A percentile compares a stretch with the other conserved stretches of the same genome.
phyloP scores from a whole-genome alignment of 2,797 vertebrate species.

The Emydoidea blandingii region DNA sequence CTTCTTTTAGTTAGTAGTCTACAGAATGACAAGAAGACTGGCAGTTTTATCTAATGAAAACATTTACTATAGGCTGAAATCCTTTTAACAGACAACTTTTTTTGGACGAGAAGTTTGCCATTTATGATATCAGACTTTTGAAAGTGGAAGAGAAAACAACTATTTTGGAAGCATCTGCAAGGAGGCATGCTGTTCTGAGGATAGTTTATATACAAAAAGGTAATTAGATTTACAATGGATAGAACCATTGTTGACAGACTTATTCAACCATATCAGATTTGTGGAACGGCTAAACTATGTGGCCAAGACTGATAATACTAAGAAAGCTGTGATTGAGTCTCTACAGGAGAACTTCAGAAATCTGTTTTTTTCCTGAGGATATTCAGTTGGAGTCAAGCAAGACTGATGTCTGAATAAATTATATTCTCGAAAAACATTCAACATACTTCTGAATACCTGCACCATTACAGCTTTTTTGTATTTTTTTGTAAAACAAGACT shows the following conservation, averaged over 20 bases:
- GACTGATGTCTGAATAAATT: constrained; percentile 7
- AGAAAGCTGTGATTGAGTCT: neutral
- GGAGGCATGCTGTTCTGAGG: neutral
- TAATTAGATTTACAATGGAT: constrained; percentile 34
- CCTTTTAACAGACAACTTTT: neutral
- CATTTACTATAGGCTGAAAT: neutral
- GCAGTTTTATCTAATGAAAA: neutral
- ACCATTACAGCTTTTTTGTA: neutral
- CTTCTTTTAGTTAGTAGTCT: neutral
- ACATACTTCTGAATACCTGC: neutral
- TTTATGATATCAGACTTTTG: neutral
- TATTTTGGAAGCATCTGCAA: neutral
- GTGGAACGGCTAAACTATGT: neutral
- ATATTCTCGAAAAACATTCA: neutral
- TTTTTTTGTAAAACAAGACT: neutral
- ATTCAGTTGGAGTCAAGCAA: constrained; percentile 12
- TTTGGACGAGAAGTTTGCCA: neutral
- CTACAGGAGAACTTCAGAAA: constrained; percentile 18
- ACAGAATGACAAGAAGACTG: neutral
- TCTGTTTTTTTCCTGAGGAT: neutral
- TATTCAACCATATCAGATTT: neutral
- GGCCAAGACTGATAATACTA: constrained; percentile 1
- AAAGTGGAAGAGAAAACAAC: constrained; percentile 16
- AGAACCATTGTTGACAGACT: constrained; percentile 5
- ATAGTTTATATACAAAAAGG: constrained; percentile 39